These are phyloP conservation scores for Metellina segmentata DNA, from an alignment of 2,888 invertebrate genomes.

Conservation along the genomic window DNA sequence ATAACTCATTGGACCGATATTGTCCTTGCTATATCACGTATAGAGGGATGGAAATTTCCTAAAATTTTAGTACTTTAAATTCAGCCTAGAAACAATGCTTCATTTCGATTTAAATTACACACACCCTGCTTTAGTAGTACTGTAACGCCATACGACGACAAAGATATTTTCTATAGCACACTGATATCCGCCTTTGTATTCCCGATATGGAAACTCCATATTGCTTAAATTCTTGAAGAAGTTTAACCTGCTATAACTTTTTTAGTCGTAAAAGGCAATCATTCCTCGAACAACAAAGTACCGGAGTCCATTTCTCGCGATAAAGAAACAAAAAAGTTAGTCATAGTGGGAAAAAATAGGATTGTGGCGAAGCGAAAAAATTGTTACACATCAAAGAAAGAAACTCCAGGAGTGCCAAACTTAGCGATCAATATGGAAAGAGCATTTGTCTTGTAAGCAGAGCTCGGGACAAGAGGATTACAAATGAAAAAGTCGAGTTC, in stretches of 20 bases:
- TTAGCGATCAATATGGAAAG: constrained; percentile 69
- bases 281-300: constrained; percentile 53
- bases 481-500: constrained; percentile 72
- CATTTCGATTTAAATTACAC: not conserved
- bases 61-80: too few relatives aligned
- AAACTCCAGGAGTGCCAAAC: constrained; percentile 53
- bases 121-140: not conserved
- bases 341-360: constrained; percentile 5
- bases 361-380: constrained; percentile 50
- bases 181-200: not conserved
- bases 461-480: constrained; percentile 62
- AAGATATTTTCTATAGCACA: not conserved
- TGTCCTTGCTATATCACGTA: too few relatives aligned
- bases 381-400: constrained; percentile 37
- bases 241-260: constrained; percentile 17
- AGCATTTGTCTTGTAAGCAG: constrained; percentile 67
- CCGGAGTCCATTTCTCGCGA: constrained; percentile 25
- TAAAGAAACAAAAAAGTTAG: constrained; percentile 29
- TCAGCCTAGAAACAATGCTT: not conserved
- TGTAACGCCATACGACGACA: not conserved
- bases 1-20: too few relatives aligned
- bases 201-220: constrained; percentile 52
- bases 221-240: constrained; percentile 40
- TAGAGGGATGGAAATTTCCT: too few relatives aligned
- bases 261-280: constrained; percentile 41